Conservation (phyloP, 2,888 invertebrate species). For the Stomorhina lunata region DNA sequence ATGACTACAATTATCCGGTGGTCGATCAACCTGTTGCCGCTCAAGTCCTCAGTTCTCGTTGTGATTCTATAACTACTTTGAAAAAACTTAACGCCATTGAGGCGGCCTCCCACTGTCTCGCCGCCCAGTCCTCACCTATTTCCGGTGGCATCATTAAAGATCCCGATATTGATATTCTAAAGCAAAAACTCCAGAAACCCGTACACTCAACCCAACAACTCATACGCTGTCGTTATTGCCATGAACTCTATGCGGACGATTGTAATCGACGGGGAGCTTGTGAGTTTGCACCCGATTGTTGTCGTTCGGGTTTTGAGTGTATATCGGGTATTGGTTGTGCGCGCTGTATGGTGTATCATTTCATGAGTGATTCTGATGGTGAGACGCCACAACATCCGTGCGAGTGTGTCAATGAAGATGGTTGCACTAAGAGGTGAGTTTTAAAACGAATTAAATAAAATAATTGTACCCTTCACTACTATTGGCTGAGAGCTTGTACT, state of each 20-base stretch:
- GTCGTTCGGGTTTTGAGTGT: conserved; percentile 88
- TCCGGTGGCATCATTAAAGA: conserved; percentile 75
- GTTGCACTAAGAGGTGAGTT: conserved; percentile 85
- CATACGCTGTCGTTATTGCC: conserved; percentile 84
- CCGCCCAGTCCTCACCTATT: conserved; percentile 72
- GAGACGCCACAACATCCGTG: conserved; percentile 93
- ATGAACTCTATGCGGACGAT: conserved; percentile 90
- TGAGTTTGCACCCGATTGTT: conserved; percentile 92
- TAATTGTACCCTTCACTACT: too few relatives aligned
- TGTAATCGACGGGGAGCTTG: conserved; percentile 93
- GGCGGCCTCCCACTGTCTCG: conserved; percentile 77
- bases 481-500: too few relatives aligned
- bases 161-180: conserved; percentile 73
- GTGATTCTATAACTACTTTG: conserved; percentile 82
- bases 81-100: conserved; percentile 84
- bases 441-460: too few relatives aligned
- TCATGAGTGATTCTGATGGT: conserved; percentile 94
- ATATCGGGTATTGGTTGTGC: conserved; percentile 93
- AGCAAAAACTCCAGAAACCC: conserved; percentile 64
- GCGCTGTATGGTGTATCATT: conserved; percentile 94
- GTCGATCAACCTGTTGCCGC: conserved; percentile 79
- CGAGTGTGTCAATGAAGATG: conserved; percentile 86
- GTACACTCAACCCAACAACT: conserved; percentile 77
- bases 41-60: conserved; percentile 78
- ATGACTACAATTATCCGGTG: conserved; percentile 92